Percentiles rank a stretch among this genome's conserved stretches.
Evolutionary conservation across 2,888 invertebrate genomes (phyloP).

Genomic region (Epinotia brunnichana): DNA sequence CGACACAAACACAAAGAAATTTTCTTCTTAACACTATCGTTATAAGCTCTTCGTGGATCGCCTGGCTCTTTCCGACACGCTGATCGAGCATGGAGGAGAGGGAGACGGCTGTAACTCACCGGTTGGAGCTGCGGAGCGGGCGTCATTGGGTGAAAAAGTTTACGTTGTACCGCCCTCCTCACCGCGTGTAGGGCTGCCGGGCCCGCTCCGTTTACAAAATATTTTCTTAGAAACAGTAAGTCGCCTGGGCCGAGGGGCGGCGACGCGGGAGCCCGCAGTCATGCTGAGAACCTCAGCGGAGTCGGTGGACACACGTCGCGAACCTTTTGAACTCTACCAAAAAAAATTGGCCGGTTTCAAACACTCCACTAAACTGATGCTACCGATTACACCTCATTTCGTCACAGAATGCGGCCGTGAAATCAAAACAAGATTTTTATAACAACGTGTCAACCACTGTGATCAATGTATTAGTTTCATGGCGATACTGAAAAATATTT

Average conservation of each 20-base stretch:
- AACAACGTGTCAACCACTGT: slow-evolving; percentile 75
- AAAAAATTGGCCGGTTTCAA: slow-evolving; percentile 76
- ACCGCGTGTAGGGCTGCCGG: slow-evolving; percentile 69
- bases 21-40: slow-evolving; percentile 69
- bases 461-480: slow-evolving; percentile 71
- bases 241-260: slow-evolving; percentile 78
- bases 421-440: slow-evolving; percentile 64
- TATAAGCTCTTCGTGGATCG: slow-evolving; percentile 54
- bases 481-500: slow-evolving; percentile 72
- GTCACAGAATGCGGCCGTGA: slow-evolving; percentile 57
- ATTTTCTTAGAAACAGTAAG: slow-evolving; percentile 80
- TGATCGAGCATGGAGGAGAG: slow-evolving; percentile 50
- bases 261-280: slow-evolving; percentile 83
- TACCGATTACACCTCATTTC: slow-evolving; percentile 55
- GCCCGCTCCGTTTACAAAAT: slow-evolving; percentile 64
- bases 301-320: slow-evolving; percentile 80
- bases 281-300: slow-evolving; percentile 82
- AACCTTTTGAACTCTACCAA: slow-evolving; percentile 71
- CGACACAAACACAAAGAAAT: slow-evolving; percentile 78
- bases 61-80: slow-evolving; percentile 54
- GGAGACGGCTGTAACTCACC: slow-evolving; percentile 55
- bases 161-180: slow-evolving; percentile 72
- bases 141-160: slow-evolving; percentile 78
- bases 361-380: slow-evolving; percentile 69
- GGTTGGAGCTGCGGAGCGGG: slow-evolving; percentile 52